Conservation (phyloP, 2,888 invertebrate genomes). For the Lepidonotus clava region DNA sequence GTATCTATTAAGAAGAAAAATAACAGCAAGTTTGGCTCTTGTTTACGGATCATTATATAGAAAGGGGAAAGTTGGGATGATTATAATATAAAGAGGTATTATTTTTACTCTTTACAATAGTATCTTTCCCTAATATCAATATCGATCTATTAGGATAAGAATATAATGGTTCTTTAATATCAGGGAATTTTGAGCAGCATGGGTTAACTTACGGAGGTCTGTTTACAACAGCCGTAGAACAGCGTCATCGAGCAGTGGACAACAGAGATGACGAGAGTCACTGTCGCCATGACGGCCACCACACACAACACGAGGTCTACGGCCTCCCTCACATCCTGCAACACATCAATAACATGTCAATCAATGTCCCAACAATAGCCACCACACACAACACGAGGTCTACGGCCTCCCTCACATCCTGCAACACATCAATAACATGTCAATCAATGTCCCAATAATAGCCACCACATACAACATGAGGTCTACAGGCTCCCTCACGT, state of each 20-base stretch:
- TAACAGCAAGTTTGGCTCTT: no score
- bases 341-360: no score
- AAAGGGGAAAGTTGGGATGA: no score
- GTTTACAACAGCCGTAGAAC: constrained; percentile 49
- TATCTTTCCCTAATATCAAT: no score
- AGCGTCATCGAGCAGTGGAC: constrained; percentile 34
- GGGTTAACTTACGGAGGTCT: constrained; percentile 23
- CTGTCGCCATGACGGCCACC: neutral
- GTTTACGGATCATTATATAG: no score
- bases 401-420: constrained; percentile 3
- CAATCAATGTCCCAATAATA: neutral
- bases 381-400: constrained; percentile 23
- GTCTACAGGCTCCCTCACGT: constrained; percentile 16
- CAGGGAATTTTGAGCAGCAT: no score
- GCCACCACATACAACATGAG: neutral
- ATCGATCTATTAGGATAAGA: neutral
- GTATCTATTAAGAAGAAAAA: no score
- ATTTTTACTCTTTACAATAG: no score
- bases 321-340: constrained; percentile 1
- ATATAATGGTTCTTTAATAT: neutral
- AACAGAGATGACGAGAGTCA: neutral
- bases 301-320: constrained; percentile 30
- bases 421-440: no score
- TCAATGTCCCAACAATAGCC: neutral
- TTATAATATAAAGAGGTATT: no score